phyloP scores from a whole-genome alignment of 2,888 invertebrate genomes.

The Pecten maximus region DNA sequence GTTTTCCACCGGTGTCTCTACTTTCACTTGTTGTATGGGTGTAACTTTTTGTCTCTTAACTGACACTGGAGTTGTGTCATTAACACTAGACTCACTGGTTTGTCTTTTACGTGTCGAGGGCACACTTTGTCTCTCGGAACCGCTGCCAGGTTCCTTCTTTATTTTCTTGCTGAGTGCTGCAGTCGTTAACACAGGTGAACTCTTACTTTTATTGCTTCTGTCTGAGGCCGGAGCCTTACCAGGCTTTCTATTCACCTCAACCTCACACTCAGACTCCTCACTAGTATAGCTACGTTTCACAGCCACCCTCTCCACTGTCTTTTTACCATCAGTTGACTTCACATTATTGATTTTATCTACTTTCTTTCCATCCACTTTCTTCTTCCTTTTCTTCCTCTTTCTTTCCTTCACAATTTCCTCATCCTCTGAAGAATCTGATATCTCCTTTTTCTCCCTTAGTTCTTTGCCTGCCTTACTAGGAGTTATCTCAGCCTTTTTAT shows the following conservation, averaged over 20 bases:
- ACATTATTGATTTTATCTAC: slow-evolving; percentile 26
- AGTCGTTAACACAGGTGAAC: slow-evolving; percentile 46
- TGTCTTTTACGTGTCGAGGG: slow-evolving; percentile 66
- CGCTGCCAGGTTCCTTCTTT: slow-evolving; percentile 57
- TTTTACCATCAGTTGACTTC: slow-evolving; percentile 36
- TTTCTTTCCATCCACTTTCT: slow-evolving; percentile 41
- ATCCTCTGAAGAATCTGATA: slow-evolving; percentile 7
- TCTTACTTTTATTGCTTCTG: slow-evolving; percentile 39
- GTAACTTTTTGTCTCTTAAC: slow-evolving; percentile 62
- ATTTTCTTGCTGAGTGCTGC: slow-evolving; percentile 51
- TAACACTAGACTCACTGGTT: slow-evolving; percentile 70
- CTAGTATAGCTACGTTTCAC: slow-evolving; percentile 42
- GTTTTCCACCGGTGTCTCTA: slow-evolving; percentile 63
- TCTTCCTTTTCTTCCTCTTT: slow-evolving; percentile 41
- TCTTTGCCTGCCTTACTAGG: slow-evolving; percentile 38
- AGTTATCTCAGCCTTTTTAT: slow-evolving; percentile 35
- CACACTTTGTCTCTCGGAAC: slow-evolving; percentile 56
- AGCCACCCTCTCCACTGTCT: slow-evolving; percentile 2
- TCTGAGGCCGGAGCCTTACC: slow-evolving; percentile 33
- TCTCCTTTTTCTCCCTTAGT: slow-evolving; percentile 17
- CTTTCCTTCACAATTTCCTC: slow-evolving; percentile 36
- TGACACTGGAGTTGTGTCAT: slow-evolving; percentile 60
- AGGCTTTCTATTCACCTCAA: neutral
- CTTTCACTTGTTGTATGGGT: slow-evolving; percentile 53
- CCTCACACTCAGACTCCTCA: slow-evolving; percentile 35